These are phyloP conservation scores for Corvus moneduloides DNA, from an alignment of 2,113 vertebrate species.

Conservation along the genomic window DNA sequence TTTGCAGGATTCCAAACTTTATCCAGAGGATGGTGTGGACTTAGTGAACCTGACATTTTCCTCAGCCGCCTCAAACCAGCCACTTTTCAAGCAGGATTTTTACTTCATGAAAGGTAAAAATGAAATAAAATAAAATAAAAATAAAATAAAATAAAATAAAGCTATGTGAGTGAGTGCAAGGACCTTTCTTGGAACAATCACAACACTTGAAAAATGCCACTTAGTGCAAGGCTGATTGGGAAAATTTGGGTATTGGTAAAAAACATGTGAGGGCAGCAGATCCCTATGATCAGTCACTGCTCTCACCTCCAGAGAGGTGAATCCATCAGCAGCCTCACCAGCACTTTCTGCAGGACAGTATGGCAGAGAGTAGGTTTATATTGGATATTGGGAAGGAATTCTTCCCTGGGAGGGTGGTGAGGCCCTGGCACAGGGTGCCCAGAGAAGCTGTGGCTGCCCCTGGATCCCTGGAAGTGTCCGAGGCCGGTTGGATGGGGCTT, in stretches of 20 bases:
- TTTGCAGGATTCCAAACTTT: neutral
- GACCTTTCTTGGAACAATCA: neutral
- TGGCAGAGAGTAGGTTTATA: neutral
- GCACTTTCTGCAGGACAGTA: neutral
- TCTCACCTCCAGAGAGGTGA: neutral
- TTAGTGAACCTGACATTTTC: neutral
- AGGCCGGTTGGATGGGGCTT: accelerated
- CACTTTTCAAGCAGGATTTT: neutral
- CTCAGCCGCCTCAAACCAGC: neutral
- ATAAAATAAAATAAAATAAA: neutral
- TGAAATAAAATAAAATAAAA: neutral
- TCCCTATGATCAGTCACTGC: neutral
- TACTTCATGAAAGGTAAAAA: neutral
- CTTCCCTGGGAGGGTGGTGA: accelerated
- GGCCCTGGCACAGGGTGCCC: neutral
- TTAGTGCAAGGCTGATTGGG: neutral
- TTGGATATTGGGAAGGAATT: neutral
- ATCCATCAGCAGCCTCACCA: accelerated
- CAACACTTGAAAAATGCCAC: neutral
- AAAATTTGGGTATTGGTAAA: neutral
- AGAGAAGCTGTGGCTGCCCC: neutral
- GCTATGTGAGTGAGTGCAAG: neutral
- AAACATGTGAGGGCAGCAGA: neutral
- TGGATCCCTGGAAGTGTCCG: neutral
- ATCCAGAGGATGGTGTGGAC: neutral